Base-by-base conservation (phyloP, 1,140 invertebrate genomes). In the Nylanderia fulva region DNA sequence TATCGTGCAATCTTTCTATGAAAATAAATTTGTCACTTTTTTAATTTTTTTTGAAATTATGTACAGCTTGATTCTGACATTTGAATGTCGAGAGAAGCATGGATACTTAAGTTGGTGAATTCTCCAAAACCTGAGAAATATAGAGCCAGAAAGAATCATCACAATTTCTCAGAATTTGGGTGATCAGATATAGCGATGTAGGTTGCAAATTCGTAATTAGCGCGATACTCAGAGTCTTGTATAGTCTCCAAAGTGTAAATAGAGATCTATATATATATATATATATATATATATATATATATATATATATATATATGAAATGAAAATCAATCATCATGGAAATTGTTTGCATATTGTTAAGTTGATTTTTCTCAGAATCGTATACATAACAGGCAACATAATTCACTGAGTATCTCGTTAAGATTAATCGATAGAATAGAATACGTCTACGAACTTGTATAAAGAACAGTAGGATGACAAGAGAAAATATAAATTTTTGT, bases 371-470 rank as follows among this genome's bases (percentile, higher is more conserved):
- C 15, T 48, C 24, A 21, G 21, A 18, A 18, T 13, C 8, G 9
- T 39, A 13, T 29, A n/a, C n/a, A 33, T 33, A 33, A 15, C 7
- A n/a, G 21, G 60, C n/a, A 21, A 58, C n/a, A 13, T 80, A 74
- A 79, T 80, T 76, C 69, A 66, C 87, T 74, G 42, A 87, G 64
- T 89, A 85, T 89, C 80, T 77, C 61, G 63, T 63, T 85, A 61
- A 87, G 39, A 85, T 64, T 89, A 89, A 90, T 87, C 36, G 69
- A 89, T 90, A 90, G 88, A 74, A 60, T 90, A 90, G 71, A 58
- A 52, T 87, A 90, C 58, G 72, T 72, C 84, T 75, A 86, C 74
- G 71, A 87, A 89, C 61, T 83, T 88, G 71, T 90, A 86, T 76
- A 88, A 88, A 85, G 71, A 74, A 63, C 56, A 79, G 75, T 80